These are phyloP conservation scores for Drosophila merina DNA, from an alignment of 2,888 invertebrate species.

Conservation along the genomic window DNA sequence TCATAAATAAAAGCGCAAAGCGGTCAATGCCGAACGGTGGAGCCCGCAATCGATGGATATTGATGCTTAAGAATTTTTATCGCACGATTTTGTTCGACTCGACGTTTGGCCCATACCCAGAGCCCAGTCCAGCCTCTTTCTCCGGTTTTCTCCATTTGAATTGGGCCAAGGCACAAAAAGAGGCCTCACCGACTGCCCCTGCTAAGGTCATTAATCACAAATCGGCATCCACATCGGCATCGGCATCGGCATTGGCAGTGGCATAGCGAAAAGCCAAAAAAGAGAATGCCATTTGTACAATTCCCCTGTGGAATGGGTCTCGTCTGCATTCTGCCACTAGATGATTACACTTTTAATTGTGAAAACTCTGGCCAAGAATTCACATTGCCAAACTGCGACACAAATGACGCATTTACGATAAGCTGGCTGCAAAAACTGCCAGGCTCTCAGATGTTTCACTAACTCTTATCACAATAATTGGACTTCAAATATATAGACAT, in stretches of 20 bases:
- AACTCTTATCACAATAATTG: not conserved
- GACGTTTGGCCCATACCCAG: conserved; percentile 41
- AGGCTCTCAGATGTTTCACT: not conserved
- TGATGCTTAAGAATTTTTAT: conserved; percentile 80
- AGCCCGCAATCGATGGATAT: conserved; percentile 70
- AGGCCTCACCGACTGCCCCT: conserved; percentile 19
- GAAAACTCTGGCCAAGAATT: conserved; percentile 8
- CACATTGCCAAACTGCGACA: conserved; percentile 8
- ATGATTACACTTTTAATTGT: conserved; percentile 65
- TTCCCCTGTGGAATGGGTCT: conserved; percentile 35
- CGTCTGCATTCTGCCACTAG: conserved; percentile 43
- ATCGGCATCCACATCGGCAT: conserved; percentile 41
- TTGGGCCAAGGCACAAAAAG: not conserved
- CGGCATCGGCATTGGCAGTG: conserved; percentile 37
- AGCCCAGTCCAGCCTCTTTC: not conserved
- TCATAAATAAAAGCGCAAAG: conserved; percentile 79
- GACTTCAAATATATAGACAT: not conserved
- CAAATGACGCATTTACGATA: conserved; percentile 10
- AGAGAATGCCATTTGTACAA: conserved; percentile 63
- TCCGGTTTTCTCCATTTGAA: not conserved
- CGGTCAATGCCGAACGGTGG: conserved; percentile 39
- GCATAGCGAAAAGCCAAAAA: conserved; percentile 59
- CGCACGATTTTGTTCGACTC: conserved; percentile 72
- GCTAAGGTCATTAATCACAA: conserved; percentile 73
- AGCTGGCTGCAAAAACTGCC: not conserved